These are phyloP conservation scores for Macquaria australasica DNA, from an alignment of 2,113 vertebrate genomes.

Conservation along the genomic window DNA sequence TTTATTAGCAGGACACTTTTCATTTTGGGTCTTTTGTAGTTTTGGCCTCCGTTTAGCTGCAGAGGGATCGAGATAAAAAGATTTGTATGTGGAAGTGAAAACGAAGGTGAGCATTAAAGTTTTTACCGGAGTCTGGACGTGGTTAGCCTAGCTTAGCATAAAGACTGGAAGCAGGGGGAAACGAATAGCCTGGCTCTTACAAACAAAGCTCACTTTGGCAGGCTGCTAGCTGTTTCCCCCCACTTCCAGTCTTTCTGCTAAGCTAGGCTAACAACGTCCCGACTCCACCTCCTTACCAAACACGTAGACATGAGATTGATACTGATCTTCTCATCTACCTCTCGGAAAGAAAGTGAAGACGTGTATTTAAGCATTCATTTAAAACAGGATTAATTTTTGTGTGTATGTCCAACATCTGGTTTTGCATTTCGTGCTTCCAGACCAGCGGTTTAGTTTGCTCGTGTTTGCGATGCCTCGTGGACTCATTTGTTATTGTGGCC, in stretches of 20 bases:
- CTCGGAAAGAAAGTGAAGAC: background rate
- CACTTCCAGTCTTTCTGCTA: background rate
- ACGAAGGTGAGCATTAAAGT: too few relatives aligned
- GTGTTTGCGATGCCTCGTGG: background rate
- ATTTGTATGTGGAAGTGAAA: too few relatives aligned
- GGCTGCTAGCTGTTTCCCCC: background rate
- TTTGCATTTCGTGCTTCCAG: too few relatives aligned
- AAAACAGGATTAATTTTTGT: background rate
- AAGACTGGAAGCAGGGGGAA: background rate
- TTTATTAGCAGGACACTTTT: background rate
- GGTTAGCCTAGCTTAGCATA: slow-evolving; percentile 14
- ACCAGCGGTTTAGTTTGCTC: background rate
- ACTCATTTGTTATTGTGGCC: background rate
- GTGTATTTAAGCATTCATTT: background rate
- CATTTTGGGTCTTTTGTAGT: background rate
- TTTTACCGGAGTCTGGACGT: too few relatives aligned
- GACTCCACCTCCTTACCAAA: background rate
- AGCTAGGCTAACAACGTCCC: background rate
- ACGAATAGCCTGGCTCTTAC: background rate
- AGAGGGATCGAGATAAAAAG: background rate
- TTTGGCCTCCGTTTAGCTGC: background rate
- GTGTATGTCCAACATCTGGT: background rate
- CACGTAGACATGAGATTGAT: background rate
- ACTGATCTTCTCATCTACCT: background rate
- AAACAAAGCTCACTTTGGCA: background rate